Conservation (phyloP, 1,140 invertebrate genomes). For the Drosophila mojavensis region DNA sequence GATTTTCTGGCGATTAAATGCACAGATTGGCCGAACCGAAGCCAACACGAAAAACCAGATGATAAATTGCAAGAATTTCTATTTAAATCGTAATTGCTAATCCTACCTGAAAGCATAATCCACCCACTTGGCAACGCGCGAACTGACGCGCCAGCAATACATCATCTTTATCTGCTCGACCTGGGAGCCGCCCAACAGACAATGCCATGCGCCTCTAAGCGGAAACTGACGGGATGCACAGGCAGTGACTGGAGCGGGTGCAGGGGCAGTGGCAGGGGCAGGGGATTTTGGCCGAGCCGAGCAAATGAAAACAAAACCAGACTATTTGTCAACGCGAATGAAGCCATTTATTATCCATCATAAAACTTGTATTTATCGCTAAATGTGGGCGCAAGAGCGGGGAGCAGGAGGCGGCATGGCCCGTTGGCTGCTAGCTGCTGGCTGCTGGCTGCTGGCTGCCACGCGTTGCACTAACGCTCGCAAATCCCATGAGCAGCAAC, state of each 20-base stretch:
- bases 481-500: slow-evolving; percentile 51
- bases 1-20: slow-evolving; percentile 57
- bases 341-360: slow-evolving; percentile 84
- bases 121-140: slow-evolving; percentile 69
- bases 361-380: slow-evolving; percentile 84
- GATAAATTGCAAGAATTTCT: slow-evolving; percentile 75
- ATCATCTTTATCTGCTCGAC: slow-evolving; percentile 74
- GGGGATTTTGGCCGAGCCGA: slow-evolving; percentile 38
- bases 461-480: slow-evolving; percentile 35
- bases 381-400: slow-evolving; percentile 44
- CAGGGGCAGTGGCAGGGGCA: slow-evolving; percentile 32
- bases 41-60: slow-evolving; percentile 27
- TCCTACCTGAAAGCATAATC: slow-evolving; percentile 81
- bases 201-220: slow-evolving; percentile 26
- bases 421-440: slow-evolving; percentile 29
- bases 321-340: slow-evolving; percentile 84
- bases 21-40: slow-evolving; percentile 30
- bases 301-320: slow-evolving; percentile 77
- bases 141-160: slow-evolving; percentile 62
- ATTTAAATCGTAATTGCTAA: slow-evolving; percentile 83
- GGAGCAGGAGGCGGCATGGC: neutral
- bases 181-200: slow-evolving; percentile 23
- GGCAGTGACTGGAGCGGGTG: slow-evolving; percentile 31
- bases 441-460: slow-evolving; percentile 51
- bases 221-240: slow-evolving; percentile 25